Evolutionary conservation across 2,888 invertebrate species (phyloP), one percentile per base, ranked within the genome.

Genomic region (Scaptomyza reducta): DNA sequence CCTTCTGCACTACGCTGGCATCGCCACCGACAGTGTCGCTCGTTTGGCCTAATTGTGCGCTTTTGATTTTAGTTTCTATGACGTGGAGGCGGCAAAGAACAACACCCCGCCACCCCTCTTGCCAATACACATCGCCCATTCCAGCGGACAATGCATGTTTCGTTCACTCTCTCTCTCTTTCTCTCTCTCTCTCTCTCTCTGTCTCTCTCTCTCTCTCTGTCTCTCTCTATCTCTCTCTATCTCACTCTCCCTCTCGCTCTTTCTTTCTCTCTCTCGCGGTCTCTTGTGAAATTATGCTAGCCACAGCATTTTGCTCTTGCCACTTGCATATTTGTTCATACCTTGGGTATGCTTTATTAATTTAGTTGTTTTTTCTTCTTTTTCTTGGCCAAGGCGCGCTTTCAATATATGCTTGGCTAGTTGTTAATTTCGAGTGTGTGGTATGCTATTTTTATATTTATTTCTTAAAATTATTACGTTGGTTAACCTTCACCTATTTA

Each of bases 1-100:
- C 22, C 22, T 22, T 22, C 22, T 22, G 22, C 22, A 4, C 22
- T 22, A 22, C 22, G 22, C 55, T 54, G 56, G 56, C 74, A 56
- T 51, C 40, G 49, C 42, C 49, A 6, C n/a, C 40, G 50, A 27
- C 49, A 45, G 38, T 49, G 50, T 58, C 60, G 62, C 51, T 72
- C 74, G 79, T 77, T 83, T 88, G 89, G 88, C 87, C 89, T 89
- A 89, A 87, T 87, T 89, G 83, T 78, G 71, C 68, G 76, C 83
- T 85, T 80, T 78, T 79, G 75, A 73, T 77, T 85, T 40, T 75
- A 77, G 83, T 79, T 88, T 83, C 82, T 76, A 68, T 75, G 82
- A 50, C 68, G 69, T 70, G 68, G 45, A 58, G 73, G 67, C 40
- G 58, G 50, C 53, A 49, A 4, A 38, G 49, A 9, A 16, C 41